Evolutionary conservation across 2,113 vertebrate genomes (phyloP).

Genomic region (Martes martes): DNA sequence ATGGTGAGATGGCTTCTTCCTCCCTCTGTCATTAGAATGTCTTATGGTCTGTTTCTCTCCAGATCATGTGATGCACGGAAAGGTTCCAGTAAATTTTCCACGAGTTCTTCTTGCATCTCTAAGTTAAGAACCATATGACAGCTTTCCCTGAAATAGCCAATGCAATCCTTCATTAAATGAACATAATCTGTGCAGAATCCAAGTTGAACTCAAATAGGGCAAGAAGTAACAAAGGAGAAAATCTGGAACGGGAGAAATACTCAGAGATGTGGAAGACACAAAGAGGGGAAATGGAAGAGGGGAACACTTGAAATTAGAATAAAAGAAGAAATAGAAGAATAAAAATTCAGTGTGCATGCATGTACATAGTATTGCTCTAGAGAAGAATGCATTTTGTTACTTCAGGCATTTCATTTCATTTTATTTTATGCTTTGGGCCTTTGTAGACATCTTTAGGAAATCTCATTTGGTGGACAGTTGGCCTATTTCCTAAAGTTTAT

Average conservation of each 20-base stretch:
- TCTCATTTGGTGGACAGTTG: constrained; percentile 52
- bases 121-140: not conserved
- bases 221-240: not conserved
- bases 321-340: not conserved
- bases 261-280: not conserved
- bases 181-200: not conserved
- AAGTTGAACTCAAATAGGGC: not conserved
- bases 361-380: not conserved
- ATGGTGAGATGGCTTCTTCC: too few species aligned
- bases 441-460: constrained; percentile 28
- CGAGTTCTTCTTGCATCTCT: not conserved
- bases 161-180: not conserved
- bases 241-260: not conserved
- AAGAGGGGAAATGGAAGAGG: not conserved
- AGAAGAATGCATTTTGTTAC: not conserved
- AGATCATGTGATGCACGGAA: rapidly evolving
- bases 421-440: constrained; percentile 12
- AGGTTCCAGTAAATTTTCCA: not conserved
- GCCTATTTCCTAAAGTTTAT: constrained; percentile 52
- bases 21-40: not conserved
- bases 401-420: constrained; percentile 20
- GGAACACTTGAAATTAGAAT: not conserved
- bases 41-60: not conserved
- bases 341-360: not conserved
- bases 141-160: not conserved